Conservation (phyloP, 2,113 vertebrate species). For the Regulus satrapa region DNA sequence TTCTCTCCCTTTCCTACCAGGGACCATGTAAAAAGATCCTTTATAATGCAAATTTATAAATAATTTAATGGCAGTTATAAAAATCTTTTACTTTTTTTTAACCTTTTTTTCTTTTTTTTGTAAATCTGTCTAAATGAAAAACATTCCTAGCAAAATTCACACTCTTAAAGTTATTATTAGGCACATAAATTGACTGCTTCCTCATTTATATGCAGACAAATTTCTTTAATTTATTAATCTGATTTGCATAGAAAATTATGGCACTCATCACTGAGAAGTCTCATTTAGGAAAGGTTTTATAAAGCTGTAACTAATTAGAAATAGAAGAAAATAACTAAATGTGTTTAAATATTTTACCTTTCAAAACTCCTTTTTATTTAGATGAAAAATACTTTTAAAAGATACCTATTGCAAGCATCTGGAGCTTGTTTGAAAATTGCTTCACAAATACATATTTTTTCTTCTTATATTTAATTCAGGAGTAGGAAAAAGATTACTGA, state of each 20-base stretch:
- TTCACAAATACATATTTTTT: background rate
- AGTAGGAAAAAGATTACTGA: background rate
- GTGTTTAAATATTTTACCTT: background rate
- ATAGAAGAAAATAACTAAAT: background rate
- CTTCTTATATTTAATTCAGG: background rate
- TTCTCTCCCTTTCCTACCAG: background rate
- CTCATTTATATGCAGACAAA: constrained; percentile 62
- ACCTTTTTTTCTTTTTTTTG: background rate
- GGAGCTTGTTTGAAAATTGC: background rate
- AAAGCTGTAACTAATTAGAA: background rate
- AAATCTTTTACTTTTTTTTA: background rate
- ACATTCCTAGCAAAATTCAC: constrained; percentile 43
- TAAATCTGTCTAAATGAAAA: constrained; percentile 58
- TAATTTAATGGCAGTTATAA: constrained; percentile 37
- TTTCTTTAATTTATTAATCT: constrained; percentile 67
- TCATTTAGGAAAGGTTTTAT: constrained; percentile 9
- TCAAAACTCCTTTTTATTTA: background rate
- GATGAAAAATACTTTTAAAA: background rate
- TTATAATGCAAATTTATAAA: constrained; percentile 40
- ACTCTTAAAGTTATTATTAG: constrained; percentile 53
- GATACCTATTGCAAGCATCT: background rate
- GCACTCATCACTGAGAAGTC: background rate
- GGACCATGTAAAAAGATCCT: background rate
- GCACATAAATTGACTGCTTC: constrained; percentile 58
- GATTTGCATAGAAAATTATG: constrained; percentile 62